Base-by-base conservation (phyloP, 2,888 invertebrate genomes). In the Antheraea yamamai region DNA sequence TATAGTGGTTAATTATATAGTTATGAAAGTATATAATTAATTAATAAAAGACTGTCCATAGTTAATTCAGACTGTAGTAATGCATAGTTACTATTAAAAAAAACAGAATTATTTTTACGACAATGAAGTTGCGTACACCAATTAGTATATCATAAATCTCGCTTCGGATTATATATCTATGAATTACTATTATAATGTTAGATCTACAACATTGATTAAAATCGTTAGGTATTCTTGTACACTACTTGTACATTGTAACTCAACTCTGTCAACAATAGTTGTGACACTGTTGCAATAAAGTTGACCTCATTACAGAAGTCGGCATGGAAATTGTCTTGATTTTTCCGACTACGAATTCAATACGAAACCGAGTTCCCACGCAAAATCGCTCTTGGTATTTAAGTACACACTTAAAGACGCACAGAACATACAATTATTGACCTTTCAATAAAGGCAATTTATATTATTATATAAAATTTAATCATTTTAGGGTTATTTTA, bases 291-390 rank as follows among this genome's bases (percentile, higher is more conserved):
- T 70, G 39, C 68, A 39, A 70, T 70, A 39, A 70, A 70, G 68
- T 70, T 39, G 39, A 70, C 68, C 30, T 70, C 68, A 70, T 20
- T 70, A 70, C 23, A 7, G n/a, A 70, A n/a, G n/a, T 70, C 39
- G 68, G 68, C 68, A 70, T 70, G 68, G 68, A 70, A 70, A 70
- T 70, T 70, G 68, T 70, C 68, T 70, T 70, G 68, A 70, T 39
- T 70, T 70, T 70, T 70, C 68, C 68, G 18, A 39, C 39, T 70
- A 70, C 68, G 68, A 70, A 70, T 70, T 70, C 68, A 39, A 70
- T 39, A 70, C 26, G 23, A 70, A 39, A 39, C 68, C 20, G 39
- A 39, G 68, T 70, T 70, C 68, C 39, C 68, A 70, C 68, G 68
- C 68, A 70, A 39, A 70, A 70, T n/a, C 18, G 18, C 39, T 70